phyloP scores from a whole-genome alignment of 2,888 invertebrate genomes.

The Argyresthia albistria region DNA sequence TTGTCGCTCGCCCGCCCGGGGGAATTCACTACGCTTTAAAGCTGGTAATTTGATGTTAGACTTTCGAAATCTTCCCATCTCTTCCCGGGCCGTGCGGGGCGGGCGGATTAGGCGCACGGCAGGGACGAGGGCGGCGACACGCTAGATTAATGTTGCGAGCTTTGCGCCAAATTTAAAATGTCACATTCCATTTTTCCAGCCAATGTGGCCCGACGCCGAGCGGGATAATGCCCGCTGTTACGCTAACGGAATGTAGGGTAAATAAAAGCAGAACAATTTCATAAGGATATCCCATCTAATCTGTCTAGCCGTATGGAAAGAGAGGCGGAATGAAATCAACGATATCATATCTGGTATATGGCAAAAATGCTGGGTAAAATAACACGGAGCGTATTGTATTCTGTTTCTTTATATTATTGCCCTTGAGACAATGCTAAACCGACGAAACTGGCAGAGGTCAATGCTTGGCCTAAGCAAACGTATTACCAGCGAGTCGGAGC shows the following conservation, averaged over 20 bases:
- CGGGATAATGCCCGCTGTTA: conserved; percentile 11
- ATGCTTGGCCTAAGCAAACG: conserved; percentile 37
- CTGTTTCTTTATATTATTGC: conserved; percentile 13
- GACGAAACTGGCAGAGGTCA: conserved; percentile 36
- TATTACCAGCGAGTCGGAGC: conserved; percentile 39
- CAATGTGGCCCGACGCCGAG: conserved; percentile 46
- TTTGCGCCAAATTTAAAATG: conserved; percentile 66
- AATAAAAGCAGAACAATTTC: too few relatives aligned
- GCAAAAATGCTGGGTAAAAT: too few relatives aligned
- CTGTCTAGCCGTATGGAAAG: too few relatives aligned
- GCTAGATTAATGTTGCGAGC: conserved; percentile 66
- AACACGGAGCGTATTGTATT: too few relatives aligned
- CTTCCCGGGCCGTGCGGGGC: conserved; percentile 56
- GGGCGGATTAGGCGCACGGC: conserved; percentile 60
- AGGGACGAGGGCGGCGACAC: conserved; percentile 58
- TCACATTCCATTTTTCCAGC: conserved; percentile 66
- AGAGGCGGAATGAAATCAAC: too few relatives aligned
- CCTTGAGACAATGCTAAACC: conserved; percentile 33
- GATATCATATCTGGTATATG: too few relatives aligned
- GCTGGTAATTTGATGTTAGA: conserved; percentile 69
- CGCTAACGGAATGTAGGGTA: too few relatives aligned
- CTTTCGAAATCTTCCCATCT: conserved; percentile 65
- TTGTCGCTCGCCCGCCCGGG: conserved; percentile 42
- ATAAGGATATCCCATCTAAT: too few relatives aligned
- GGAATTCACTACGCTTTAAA: conserved; percentile 66